Evolutionary conservation across 2,797 vertebrate genomes (phyloP).

Genomic region (Bradypodion ventrale): DNA sequence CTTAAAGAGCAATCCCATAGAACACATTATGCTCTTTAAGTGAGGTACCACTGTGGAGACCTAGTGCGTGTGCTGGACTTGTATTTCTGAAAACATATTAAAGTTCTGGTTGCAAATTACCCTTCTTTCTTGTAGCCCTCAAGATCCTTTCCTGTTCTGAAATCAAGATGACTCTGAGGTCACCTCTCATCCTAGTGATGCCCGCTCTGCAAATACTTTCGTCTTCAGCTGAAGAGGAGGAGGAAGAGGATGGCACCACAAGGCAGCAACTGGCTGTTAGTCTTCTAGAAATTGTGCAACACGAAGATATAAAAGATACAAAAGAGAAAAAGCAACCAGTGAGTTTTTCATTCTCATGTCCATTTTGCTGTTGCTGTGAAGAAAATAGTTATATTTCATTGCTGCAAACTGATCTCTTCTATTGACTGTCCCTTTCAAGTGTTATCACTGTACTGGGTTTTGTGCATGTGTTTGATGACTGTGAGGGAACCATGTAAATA

Average conservation of each 20-base stretch:
- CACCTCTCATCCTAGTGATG: constrained; percentile 81
- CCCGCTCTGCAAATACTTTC: constrained; percentile 89
- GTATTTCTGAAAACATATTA: neutral
- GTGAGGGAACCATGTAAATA: neutral
- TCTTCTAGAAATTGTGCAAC: constrained; percentile 79
- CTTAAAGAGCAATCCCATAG: too few relatives aligned
- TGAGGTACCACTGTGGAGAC: too few relatives aligned
- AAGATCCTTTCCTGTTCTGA: constrained; percentile 77
- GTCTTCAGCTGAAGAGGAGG: constrained; percentile 80
- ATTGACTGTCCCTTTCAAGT: neutral
- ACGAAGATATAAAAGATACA: constrained; percentile 50
- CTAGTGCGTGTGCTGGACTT: too few relatives aligned
- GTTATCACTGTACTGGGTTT: neutral
- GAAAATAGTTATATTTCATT: neutral
- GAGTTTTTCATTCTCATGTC: constrained; percentile 21
- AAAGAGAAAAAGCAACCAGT: constrained; percentile 58
- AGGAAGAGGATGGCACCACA: constrained; percentile 69
- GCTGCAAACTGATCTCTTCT: neutral
- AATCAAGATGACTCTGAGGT: constrained; percentile 64
- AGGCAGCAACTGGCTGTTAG: constrained; percentile 80
- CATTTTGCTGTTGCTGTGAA: neutral
- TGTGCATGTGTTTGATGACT: too few relatives aligned
- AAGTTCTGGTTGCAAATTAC: constrained; percentile 16
- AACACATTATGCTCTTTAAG: too few relatives aligned
- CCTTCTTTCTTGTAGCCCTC: constrained; percentile 73